Conservation (phyloP, 2,113 vertebrate genomes). For the Herpetotheres cachinnans region DNA sequence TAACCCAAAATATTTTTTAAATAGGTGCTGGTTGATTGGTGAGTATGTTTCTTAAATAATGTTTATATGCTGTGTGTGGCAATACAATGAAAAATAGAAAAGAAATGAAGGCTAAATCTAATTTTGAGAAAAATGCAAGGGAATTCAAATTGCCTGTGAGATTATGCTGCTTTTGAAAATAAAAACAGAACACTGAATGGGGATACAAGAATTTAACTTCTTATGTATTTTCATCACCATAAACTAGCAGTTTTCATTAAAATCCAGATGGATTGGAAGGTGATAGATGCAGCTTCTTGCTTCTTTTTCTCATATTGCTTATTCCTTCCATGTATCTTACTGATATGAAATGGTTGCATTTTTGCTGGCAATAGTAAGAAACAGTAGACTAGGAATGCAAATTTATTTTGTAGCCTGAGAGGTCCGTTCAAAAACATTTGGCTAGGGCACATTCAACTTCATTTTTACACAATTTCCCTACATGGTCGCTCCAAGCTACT, state of each 20-base stretch:
- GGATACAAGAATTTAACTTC: neutral
- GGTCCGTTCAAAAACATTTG: neutral
- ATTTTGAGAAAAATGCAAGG: neutral
- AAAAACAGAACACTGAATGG: neutral
- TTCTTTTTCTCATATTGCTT: neutral
- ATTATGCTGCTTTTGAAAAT: neutral
- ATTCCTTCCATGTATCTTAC: neutral
- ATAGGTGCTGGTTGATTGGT: neutral
- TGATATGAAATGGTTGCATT: neutral
- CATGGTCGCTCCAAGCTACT: neutral
- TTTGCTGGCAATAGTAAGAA: neutral
- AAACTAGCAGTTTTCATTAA: neutral
- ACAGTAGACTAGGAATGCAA: neutral
- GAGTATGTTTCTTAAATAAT: neutral
- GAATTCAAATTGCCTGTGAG: neutral
- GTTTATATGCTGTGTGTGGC: neutral
- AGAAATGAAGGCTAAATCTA: neutral
- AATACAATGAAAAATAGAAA: neutral
- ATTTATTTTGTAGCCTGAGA: neutral
- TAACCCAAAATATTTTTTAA: neutral
- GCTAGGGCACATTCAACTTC: neutral
- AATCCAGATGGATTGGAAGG: neutral
- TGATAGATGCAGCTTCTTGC: neutral
- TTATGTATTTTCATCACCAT: neutral
- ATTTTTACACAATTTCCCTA: neutral